phyloP scores from a whole-genome alignment of 2,797 vertebrate genomes.

The Rousettus madagascariensis region DNA sequence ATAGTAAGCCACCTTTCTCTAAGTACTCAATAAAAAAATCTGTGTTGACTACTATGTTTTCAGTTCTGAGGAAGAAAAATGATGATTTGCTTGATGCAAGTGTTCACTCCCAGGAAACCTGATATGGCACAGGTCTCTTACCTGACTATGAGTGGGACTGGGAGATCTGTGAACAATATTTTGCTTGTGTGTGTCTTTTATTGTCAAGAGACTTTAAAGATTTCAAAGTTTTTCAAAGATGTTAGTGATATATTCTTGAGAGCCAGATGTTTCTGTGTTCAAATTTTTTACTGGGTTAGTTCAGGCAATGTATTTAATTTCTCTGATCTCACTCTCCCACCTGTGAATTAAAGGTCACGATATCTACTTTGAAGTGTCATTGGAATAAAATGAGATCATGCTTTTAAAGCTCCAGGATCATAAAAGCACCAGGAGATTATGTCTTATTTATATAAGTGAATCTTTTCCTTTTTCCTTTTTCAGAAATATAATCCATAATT shows the following conservation, averaged over 20 bases:
- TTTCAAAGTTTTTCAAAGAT: constrained; percentile 5
- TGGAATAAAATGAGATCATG: not conserved
- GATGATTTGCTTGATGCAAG: not conserved
- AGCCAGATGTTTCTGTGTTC: not conserved
- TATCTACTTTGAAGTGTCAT: not conserved
- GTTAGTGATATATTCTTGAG: not conserved
- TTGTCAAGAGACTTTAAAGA: not conserved
- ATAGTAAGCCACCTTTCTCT: not conserved
- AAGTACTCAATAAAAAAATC: not conserved
- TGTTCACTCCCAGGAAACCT: not conserved
- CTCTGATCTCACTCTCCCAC: constrained; percentile 25
- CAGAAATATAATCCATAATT: not conserved
- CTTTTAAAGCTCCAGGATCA: not conserved
- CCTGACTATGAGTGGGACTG: not conserved
- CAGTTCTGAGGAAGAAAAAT: not conserved
- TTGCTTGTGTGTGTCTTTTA: not conserved
- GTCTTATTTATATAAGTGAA: not conserved
- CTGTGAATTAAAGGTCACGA: not conserved
- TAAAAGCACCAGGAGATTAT: not conserved
- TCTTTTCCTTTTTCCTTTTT: not conserved
- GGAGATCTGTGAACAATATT: not conserved
- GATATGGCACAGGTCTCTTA: not conserved
- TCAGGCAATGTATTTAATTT: constrained; percentile 22
- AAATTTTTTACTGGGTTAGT: not conserved
- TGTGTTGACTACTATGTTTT: constrained; percentile 20